A percentile compares a stretch with the other conserved stretches of the same genome.
Evolutionary conservation across 2,888 invertebrate species (phyloP).

Genomic region (Pachycephus smyrnensis): DNA sequence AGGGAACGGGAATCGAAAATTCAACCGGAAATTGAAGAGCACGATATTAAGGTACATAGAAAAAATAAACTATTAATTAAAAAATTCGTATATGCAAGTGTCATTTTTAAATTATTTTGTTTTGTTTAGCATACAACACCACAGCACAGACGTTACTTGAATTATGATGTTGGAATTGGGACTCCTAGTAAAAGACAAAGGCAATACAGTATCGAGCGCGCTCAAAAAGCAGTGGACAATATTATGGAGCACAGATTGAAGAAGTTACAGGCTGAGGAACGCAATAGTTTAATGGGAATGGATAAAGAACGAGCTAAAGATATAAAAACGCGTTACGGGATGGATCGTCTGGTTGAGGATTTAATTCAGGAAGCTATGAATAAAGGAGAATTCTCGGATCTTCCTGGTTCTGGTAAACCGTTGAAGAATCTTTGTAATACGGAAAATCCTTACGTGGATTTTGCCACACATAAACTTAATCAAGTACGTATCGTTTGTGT

Average conservation of each 20-base stretch:
- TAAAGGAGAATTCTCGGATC: slow-evolving; percentile 88
- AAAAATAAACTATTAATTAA: slow-evolving; percentile 1
- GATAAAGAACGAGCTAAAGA: slow-evolving; percentile 52
- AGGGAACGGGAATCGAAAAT: slow-evolving; percentile 68
- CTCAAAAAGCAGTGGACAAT: slow-evolving; percentile 78
- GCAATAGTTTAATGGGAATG: slow-evolving; percentile 49
- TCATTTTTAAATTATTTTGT: slow-evolving; percentile 12
- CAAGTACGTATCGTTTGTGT: slow-evolving; percentile 69
- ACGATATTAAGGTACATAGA: slow-evolving; percentile 73
- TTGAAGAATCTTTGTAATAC: slow-evolving; percentile 73
- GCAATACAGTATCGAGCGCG: slow-evolving; percentile 78
- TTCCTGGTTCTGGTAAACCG: slow-evolving; percentile 87
- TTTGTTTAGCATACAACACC: slow-evolving; percentile 82
- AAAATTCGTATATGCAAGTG: not conserved
- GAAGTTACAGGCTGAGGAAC: slow-evolving; percentile 69
- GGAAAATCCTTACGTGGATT: slow-evolving; percentile 88
- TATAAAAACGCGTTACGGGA: slow-evolving; percentile 72
- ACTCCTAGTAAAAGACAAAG: slow-evolving; percentile 83
- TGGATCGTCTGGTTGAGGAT: slow-evolving; percentile 91
- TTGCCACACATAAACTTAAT: slow-evolving; percentile 87
- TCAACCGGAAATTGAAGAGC: slow-evolving; percentile 69
- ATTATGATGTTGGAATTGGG: slow-evolving; percentile 81
- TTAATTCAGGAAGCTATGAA: slow-evolving; percentile 92
- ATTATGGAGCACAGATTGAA: slow-evolving; percentile 76
- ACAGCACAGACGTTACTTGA: slow-evolving; percentile 88